These are phyloP conservation scores for Myotis myotis DNA, from an alignment of 2,797 vertebrate genomes.

Conservation along the genomic window DNA sequence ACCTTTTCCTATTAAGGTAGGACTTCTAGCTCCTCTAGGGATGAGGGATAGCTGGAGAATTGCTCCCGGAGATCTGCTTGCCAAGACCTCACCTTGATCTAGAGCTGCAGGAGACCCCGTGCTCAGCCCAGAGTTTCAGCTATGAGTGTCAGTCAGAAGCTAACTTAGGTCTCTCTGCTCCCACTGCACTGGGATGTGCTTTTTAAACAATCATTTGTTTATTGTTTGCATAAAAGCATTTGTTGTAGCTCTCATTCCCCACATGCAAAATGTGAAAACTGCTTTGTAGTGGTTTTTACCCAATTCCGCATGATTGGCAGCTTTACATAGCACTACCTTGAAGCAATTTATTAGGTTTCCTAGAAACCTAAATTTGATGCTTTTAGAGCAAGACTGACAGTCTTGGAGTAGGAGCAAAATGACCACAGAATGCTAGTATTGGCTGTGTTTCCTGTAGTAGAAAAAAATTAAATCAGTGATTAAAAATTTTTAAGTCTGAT, in stretches of 20 bases:
- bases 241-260: background rate
- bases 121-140: background rate
- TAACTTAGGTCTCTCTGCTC: background rate
- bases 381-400: background rate
- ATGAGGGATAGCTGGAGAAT: background rate
- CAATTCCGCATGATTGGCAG: background rate
- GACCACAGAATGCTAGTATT: background rate
- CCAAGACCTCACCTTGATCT: background rate
- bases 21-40: background rate
- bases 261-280: background rate
- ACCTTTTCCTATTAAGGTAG: background rate
- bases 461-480: slow-evolving; percentile 1
- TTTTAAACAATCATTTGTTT: slow-evolving; percentile 11
- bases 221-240: background rate
- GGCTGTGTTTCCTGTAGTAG: slow-evolving; percentile 7
- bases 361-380: slow-evolving; percentile 18
- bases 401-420: background rate
- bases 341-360: background rate
- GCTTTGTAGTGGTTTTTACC: background rate
- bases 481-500: background rate
- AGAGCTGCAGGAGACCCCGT: background rate
- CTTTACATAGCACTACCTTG: background rate
- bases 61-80: background rate
- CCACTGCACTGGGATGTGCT: background rate
- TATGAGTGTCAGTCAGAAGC: background rate